These are phyloP conservation scores for Dynastes maya DNA, from an alignment of 2,888 invertebrate species.

Conservation along the genomic window DNA sequence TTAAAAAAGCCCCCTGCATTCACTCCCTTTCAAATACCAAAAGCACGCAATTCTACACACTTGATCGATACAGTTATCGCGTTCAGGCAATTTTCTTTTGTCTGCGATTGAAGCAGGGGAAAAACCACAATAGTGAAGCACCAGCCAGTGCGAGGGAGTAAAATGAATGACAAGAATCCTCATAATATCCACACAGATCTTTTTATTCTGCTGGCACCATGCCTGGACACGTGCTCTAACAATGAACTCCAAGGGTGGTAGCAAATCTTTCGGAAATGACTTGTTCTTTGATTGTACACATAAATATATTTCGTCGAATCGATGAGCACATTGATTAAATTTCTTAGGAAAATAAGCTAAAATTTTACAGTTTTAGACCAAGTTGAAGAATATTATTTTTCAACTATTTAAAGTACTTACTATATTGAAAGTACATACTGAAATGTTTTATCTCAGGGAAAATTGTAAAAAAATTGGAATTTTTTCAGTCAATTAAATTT, in stretches of 20 bases:
- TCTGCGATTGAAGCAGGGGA: constrained; percentile 2
- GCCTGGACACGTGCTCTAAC: constrained; percentile 15
- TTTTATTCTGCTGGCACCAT: constrained; percentile 10
- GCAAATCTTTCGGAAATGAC: constrained; percentile 24
- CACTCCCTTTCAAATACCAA: constrained; percentile 8
- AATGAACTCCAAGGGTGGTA: constrained; percentile 10
- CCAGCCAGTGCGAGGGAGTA: constrained; percentile 1
- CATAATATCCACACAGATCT: constrained; percentile 5
- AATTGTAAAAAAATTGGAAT: too few species aligned
- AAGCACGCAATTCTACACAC: constrained; percentile 5
- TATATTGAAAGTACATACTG: too few species aligned
- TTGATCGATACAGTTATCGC: constrained; percentile 34
- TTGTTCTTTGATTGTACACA: background rate
- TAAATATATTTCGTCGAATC: constrained; percentile 3
- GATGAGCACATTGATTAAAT: background rate
- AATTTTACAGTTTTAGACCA: background rate
- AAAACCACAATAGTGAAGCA: constrained; percentile 23
- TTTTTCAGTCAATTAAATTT: too few species aligned
- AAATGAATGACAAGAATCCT: constrained; percentile 40
- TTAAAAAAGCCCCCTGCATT: background rate
- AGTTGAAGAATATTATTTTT: too few species aligned
- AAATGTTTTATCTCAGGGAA: too few species aligned
- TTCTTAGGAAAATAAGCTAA: background rate
- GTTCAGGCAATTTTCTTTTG: constrained; percentile 20
- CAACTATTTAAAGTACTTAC: too few species aligned